Evolutionary conservation across 2,113 vertebrate genomes (phyloP), one percentile per base, ranked within the genome.

Genomic region (Heterochromis multidens): DNA sequence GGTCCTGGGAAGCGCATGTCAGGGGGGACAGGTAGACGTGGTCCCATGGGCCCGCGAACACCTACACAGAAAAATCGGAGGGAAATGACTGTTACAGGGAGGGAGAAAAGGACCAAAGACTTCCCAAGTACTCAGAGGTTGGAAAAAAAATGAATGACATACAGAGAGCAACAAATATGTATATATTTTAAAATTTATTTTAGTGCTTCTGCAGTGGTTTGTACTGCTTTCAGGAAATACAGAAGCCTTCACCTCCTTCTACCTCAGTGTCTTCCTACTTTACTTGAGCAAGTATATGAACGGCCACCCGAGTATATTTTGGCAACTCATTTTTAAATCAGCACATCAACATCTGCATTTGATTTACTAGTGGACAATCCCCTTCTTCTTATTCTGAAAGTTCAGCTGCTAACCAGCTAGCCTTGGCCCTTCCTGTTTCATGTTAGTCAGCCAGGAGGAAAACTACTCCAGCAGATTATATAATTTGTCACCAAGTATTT

Each of bases 41-140:
- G 96, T 70, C 96, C 96, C 85, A 95, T 83, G 80, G 90, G 94
- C 9, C 95, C 95, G 56, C 95, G 95, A 12, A 91, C 54, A 92
- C 89, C 84, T 92, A 16, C 10, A 88, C 6, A 37, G n/a, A 31
- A 29, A 12, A 25, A 43, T 13, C 2, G 0, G 6, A 57, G 3
- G 6, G 7, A 21, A 63, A 79, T 46, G 19, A 31, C 60, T 5
- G 58, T 35, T 2, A 35, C 14, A 54, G 19, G 19, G 5, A 3
- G n/a, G 7, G 37, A 57, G 16, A 37, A 35, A 37, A 67, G 19
- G 65, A 49, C 25, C 40, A 29, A 72, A 72, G 65, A 72, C 23
- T 17, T 17, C 16, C 14, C 13, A 49, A 6, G 16, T 49, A 17
- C 14, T 46, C 14, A 46, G 14, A 14, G 12, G 12, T 46, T 46